Conservation (phyloP, 1,140 invertebrate genomes). For the Drosophila chauvacae region DNA sequence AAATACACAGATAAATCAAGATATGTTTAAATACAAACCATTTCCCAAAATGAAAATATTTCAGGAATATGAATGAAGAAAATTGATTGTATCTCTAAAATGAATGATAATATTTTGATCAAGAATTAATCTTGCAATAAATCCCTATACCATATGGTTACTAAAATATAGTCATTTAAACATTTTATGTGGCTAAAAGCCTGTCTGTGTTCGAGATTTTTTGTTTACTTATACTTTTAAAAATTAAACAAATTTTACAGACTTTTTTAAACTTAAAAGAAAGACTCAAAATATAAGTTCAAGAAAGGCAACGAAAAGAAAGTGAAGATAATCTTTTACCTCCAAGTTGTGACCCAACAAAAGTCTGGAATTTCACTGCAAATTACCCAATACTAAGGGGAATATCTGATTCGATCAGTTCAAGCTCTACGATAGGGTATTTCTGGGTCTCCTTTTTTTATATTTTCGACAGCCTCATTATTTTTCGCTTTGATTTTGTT, state of each 20-base stretch:
- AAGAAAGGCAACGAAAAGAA: neutral
- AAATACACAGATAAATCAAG: neutral
- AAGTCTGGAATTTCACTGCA: neutral
- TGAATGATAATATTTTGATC: neutral
- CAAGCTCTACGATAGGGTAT: conserved; percentile 4
- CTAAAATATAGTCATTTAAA: neutral
- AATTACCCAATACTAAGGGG: neutral
- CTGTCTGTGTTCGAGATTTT: too few species aligned
- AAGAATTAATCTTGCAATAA: neutral
- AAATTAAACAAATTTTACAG: too few species aligned
- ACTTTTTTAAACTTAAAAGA: neutral
- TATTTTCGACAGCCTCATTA: conserved; percentile 33
- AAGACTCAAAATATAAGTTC: neutral
- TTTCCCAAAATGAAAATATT: neutral
- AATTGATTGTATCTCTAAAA: neutral
- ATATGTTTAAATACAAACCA: neutral
- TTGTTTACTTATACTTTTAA: too few species aligned
- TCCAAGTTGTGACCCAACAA: conserved; percentile 10
- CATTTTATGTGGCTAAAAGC: neutral
- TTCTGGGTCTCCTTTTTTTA: conserved; percentile 14
- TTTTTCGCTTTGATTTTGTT: conserved; percentile 42
- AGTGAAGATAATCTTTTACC: neutral
- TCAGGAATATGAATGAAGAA: neutral
- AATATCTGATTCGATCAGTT: conserved; percentile 16
- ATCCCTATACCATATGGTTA: too few species aligned